These are phyloP conservation scores for Tachyglossus aculeatus DNA, from an alignment of 2,797 vertebrate genomes.

Conservation along the genomic window DNA sequence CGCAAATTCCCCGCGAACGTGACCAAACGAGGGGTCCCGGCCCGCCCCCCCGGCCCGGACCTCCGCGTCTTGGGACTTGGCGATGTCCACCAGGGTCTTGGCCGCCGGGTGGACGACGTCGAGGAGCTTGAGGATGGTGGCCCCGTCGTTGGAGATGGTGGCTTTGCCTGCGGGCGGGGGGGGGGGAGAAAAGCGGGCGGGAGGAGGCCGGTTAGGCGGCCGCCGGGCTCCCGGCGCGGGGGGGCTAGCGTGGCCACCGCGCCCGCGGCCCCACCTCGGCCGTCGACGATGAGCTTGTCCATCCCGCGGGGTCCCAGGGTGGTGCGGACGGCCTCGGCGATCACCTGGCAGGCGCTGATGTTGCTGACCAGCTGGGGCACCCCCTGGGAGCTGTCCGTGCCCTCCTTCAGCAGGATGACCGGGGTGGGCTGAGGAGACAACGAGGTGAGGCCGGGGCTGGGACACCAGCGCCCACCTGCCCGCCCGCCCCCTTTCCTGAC, in stretches of 20 bases:
- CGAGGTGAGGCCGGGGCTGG: accelerated
- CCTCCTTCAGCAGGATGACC: slow-evolving; percentile 90
- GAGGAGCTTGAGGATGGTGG: slow-evolving; percentile 95
- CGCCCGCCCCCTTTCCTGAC: too few relatives aligned
- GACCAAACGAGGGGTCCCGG: too few relatives aligned
- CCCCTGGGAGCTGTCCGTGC: slow-evolving; percentile 95
- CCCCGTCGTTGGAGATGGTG: slow-evolving; percentile 97
- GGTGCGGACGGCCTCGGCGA: slow-evolving; percentile 93
- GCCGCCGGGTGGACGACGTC: slow-evolving; percentile 96
- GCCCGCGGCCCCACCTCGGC: slow-evolving; percentile 79
- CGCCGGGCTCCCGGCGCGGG: too few relatives aligned
- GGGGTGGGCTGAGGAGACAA: slow-evolving; percentile 73
- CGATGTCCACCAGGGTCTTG: slow-evolving; percentile 96
- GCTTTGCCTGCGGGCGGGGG: slow-evolving; percentile 89
- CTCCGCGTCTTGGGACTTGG: slow-evolving; percentile 97
- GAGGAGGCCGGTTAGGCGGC: background rate
- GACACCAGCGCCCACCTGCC: too few relatives aligned
- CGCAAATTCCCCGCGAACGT: too few relatives aligned
- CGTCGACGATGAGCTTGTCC: slow-evolving; percentile 97
- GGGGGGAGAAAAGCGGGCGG: background rate
- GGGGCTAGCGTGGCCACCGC: too few relatives aligned
- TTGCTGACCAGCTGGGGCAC: slow-evolving; percentile 95
- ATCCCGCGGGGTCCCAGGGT: slow-evolving; percentile 96
- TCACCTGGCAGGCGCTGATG: slow-evolving; percentile 98
- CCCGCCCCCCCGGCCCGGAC: too few relatives aligned